Percentiles rank a stretch among this genome's conserved stretches.
These are phyloP conservation scores for Eulithis prunata DNA, from an alignment of 2,888 invertebrate genomes.

Conservation along the genomic window DNA sequence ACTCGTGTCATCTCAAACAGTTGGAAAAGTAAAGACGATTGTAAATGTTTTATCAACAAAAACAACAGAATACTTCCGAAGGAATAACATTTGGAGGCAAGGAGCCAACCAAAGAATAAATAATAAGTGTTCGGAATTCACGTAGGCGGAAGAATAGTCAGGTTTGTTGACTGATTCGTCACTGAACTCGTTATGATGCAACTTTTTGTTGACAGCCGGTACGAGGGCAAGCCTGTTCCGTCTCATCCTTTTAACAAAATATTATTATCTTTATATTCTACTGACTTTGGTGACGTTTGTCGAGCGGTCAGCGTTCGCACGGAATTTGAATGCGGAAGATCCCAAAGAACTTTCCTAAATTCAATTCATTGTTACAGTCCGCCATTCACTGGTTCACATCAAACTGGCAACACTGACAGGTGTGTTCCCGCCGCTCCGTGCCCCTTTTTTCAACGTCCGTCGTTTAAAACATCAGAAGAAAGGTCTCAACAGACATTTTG, in stretches of 20 bases:
- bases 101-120: slow-evolving; percentile 30
- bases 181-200: slow-evolving; percentile 75
- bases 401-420: slow-evolving; percentile 84
- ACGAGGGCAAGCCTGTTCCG: slow-evolving; percentile 40
- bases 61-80: slow-evolving; percentile 24
- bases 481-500: slow-evolving; percentile 46
- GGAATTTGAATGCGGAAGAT: slow-evolving; percentile 27
- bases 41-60: slow-evolving; percentile 25
- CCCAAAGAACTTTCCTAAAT: slow-evolving; percentile 52
- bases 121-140: slow-evolving; percentile 40
- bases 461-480: slow-evolving; percentile 57
- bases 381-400: slow-evolving; percentile 79
- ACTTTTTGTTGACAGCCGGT: slow-evolving; percentile 60
- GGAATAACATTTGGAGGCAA: slow-evolving; percentile 30
- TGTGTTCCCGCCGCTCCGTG: slow-evolving; percentile 82
- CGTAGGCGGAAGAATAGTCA: slow-evolving; percentile 75
- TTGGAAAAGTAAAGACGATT: neutral
- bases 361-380: slow-evolving; percentile 66
- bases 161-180: slow-evolving; percentile 76
- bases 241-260: slow-evolving; percentile 4
- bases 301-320: slow-evolving; percentile 26
- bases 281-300: neutral
- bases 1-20: no score
- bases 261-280: neutral
- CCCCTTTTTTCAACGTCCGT: slow-evolving; percentile 84